Evolutionary conservation across 2,888 invertebrate genomes (phyloP).

Genomic region (Orgyia antiqua): DNA sequence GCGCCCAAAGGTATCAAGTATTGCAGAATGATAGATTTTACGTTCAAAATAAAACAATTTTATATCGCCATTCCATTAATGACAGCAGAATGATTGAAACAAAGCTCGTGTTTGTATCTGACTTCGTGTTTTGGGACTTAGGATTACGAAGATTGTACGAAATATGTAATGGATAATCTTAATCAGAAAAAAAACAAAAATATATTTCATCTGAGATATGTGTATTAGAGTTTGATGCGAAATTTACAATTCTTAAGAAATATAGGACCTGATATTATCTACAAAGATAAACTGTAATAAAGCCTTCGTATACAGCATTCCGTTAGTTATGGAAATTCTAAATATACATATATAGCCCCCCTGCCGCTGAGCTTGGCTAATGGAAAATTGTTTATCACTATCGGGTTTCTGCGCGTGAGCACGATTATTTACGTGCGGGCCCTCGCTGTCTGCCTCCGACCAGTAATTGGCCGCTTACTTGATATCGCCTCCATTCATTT

Average conservation of each 20-base stretch:
- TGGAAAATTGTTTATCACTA: constrained; percentile 71
- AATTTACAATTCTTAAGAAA: too few relatives aligned
- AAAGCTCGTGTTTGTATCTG: too few relatives aligned
- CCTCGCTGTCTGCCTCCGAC: constrained; percentile 50
- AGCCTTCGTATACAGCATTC: constrained; percentile 45
- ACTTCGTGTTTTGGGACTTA: too few relatives aligned
- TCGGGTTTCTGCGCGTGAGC: constrained; percentile 61
- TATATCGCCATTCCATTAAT: too few relatives aligned
- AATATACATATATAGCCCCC: constrained; percentile 23
- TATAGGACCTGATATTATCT: constrained; percentile 67
- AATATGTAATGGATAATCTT: too few relatives aligned
- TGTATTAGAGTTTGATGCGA: too few relatives aligned
- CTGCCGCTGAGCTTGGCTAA: constrained; percentile 39
- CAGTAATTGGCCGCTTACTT: constrained; percentile 69
- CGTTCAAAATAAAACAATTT: neutral
- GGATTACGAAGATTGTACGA: too few relatives aligned
- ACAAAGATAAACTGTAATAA: constrained; percentile 60
- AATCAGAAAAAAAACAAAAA: too few relatives aligned
- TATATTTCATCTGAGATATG: too few relatives aligned
- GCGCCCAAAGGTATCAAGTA: constrained; percentile 41
- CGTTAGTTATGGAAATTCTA: constrained; percentile 57
- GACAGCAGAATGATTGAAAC: too few relatives aligned
- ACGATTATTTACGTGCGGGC: constrained; percentile 64
- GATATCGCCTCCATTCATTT: constrained; percentile 72
- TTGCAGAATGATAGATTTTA: constrained; percentile 22